Conservation (phyloP, 2,888 invertebrate genomes). For the Trichogramma evanescens region DNA sequence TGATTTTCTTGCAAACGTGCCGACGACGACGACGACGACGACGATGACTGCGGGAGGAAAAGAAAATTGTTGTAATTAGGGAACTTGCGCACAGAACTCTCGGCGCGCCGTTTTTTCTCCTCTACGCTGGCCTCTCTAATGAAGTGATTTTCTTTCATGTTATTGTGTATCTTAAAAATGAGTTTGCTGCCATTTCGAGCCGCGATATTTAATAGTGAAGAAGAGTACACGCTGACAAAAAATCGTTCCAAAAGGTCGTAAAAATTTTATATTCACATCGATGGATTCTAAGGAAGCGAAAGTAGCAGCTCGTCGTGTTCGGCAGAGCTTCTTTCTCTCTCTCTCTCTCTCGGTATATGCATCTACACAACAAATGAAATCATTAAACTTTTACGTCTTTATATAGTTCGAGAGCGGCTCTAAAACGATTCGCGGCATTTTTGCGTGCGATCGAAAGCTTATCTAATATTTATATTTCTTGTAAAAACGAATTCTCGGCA, state of each 20-base stretch:
- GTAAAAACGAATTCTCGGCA: background rate
- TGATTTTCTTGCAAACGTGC: slow-evolving; percentile 5
- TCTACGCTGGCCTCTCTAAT: slow-evolving; percentile 1
- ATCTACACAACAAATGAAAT: no score
- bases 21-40: background rate
- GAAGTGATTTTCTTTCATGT: slow-evolving; percentile 7
- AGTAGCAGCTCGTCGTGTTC: slow-evolving; percentile 27
- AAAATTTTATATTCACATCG: no score
- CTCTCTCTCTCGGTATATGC: slow-evolving; percentile 21
- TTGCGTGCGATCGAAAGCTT: slow-evolving; percentile 16
- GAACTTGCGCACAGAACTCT: background rate
- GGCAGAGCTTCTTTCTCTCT: slow-evolving; percentile 26
- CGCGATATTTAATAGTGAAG: no score
- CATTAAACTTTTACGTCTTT: no score
- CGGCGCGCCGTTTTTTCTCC: slow-evolving; percentile 5
- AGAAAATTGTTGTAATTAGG: slow-evolving; percentile 16
- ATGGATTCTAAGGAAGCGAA: no score
- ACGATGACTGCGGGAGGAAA: background rate
- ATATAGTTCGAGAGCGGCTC: no score
- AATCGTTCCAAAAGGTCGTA: no score
- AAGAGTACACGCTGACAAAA: no score
- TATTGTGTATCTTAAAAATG: no score
- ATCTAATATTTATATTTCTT: background rate
- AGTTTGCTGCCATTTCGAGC: no score
- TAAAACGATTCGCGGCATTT: slow-evolving; percentile 11